Conservation (phyloP, 2,113 vertebrate species). For the Isichthys henryi region DNA sequence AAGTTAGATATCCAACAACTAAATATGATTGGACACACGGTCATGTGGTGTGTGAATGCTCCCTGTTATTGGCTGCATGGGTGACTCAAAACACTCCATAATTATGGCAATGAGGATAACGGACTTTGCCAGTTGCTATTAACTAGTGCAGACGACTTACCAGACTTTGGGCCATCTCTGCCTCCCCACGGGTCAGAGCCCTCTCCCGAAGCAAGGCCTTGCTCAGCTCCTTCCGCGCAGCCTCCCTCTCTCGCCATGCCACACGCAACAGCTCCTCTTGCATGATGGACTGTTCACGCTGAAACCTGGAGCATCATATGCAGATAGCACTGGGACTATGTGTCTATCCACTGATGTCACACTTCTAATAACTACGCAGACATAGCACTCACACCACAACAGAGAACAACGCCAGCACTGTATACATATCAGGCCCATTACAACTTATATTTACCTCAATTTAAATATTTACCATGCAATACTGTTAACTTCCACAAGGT, state of each 20-base stretch:
- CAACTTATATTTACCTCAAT: neutral
- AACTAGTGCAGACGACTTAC: slow-evolving; percentile 55
- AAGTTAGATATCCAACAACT: neutral
- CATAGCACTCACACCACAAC: slow-evolving; percentile 9
- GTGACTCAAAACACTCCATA: neutral
- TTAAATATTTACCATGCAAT: neutral
- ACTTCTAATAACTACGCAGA: neutral
- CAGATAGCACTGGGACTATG: neutral
- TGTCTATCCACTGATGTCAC: neutral
- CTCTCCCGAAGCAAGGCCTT: slow-evolving; percentile 50
- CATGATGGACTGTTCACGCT: slow-evolving; percentile 62
- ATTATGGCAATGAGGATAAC: neutral
- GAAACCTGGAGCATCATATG: slow-evolving; percentile 55
- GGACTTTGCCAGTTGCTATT: neutral
- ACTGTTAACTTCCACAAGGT: slow-evolving; percentile 12
- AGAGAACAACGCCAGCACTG: neutral
- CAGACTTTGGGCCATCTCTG: slow-evolving; percentile 54
- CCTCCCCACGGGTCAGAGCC: slow-evolving; percentile 47
- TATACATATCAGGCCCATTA: neutral
- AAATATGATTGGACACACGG: neutral
- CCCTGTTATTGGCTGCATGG: neutral
- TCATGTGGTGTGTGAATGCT: neutral
- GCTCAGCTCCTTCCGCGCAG: slow-evolving; percentile 48
- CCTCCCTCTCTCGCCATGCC: slow-evolving; percentile 64
- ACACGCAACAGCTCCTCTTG: slow-evolving; percentile 69